phyloP scores from a whole-genome alignment of 2,888 invertebrate genomes.

The Apodemia duryi region DNA sequence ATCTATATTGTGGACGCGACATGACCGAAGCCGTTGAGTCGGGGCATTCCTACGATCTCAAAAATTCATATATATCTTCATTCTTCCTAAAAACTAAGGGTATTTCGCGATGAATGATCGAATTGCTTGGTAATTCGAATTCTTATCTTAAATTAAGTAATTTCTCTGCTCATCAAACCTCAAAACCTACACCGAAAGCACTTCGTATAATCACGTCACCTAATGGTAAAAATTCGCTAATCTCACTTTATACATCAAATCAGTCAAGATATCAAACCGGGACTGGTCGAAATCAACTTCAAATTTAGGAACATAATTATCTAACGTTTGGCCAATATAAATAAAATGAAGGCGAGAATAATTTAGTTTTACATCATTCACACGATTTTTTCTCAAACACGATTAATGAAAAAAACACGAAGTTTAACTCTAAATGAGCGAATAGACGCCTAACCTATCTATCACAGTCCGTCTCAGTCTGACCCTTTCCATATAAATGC shows the following conservation, averaged over 20 bases:
- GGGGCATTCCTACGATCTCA: conserved; percentile 50
- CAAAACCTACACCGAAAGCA: conserved; percentile 61
- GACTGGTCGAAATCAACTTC: conserved; percentile 16
- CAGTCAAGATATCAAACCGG: conserved; percentile 56
- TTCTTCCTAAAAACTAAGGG: conserved; percentile 56
- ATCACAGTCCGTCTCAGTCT: conserved; percentile 80
- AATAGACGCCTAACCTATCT: conserved; percentile 72
- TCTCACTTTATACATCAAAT: conserved; percentile 70
- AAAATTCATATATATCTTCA: conserved; percentile 69
- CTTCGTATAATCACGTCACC: conserved; percentile 57
- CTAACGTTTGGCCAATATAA: conserved; percentile 26
- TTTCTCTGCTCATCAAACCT: conserved; percentile 62
- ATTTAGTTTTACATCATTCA: conserved; percentile 44
- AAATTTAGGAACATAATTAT: conserved; percentile 18
- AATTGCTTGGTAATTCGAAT: conserved; percentile 76
- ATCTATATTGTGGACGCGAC: conserved; percentile 51
- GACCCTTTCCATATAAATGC: conserved; percentile 76
- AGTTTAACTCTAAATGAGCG: conserved; percentile 73
- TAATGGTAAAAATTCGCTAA: conserved; percentile 65
- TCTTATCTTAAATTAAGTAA: conserved; percentile 63
- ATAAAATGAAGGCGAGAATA: conserved; percentile 37
- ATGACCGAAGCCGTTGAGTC: conserved; percentile 40
- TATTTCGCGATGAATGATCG: conserved; percentile 79
- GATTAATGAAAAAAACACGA: conserved; percentile 51
- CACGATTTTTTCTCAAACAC: conserved; percentile 47